Evolutionary conservation across 1,140 invertebrate species (phyloP).

Genomic region (Meloidogyne floridensis): DNA sequence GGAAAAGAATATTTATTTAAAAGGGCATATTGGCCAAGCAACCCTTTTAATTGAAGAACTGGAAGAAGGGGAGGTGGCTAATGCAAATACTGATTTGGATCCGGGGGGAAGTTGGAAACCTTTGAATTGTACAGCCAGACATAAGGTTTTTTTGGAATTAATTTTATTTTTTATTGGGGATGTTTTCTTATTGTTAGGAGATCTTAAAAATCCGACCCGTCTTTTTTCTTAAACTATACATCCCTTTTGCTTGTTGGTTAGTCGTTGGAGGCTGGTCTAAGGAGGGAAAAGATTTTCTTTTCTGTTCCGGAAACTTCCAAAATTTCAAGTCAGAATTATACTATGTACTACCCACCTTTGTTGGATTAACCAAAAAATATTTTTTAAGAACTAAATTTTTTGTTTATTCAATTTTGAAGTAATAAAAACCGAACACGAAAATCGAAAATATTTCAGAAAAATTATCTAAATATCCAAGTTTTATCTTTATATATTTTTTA

Average conservation of each 20-base stretch:
- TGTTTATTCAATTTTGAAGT: not conserved
- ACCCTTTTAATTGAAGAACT: conserved; percentile 58
- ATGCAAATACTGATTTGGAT: conserved; percentile 50
- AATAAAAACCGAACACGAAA: too few species aligned
- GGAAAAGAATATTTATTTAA: conserved; percentile 33
- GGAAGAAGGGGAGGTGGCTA: conserved; percentile 51
- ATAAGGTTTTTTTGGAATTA: conserved; percentile 35
- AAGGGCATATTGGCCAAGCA: conserved; percentile 48
- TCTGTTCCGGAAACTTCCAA: too few species aligned
- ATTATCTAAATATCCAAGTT: too few species aligned
- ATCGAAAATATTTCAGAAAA: too few species aligned
- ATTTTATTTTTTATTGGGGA: not conserved
- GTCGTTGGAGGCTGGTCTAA: too few species aligned
- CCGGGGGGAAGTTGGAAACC: conserved; percentile 60
- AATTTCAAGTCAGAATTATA: too few species aligned
- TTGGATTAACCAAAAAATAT: not conserved
- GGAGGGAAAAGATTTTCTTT: too few species aligned
- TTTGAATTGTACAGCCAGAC: conserved; percentile 45
- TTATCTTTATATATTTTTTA: conserved; percentile 14
- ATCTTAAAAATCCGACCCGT: too few species aligned
- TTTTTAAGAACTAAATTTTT: conserved; percentile 8
- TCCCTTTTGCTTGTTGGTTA: too few species aligned
- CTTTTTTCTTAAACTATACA: too few species aligned
- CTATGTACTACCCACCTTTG: too few species aligned
- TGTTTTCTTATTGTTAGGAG: not conserved